These are phyloP conservation scores for Arrhamphus sclerolepis DNA, from an alignment of 2,797 vertebrate genomes.

Conservation along the genomic window DNA sequence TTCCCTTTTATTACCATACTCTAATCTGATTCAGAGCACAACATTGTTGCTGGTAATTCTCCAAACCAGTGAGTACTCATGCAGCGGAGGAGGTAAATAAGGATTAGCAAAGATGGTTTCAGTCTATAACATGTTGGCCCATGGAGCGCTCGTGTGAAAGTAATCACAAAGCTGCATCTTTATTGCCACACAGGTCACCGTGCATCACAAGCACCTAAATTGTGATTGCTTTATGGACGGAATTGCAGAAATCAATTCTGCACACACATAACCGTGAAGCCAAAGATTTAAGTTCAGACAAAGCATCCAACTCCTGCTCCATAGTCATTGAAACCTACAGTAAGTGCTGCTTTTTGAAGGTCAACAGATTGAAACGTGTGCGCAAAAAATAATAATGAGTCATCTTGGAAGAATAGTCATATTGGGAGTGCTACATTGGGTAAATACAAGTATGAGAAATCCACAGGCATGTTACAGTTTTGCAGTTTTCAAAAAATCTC, in stretches of 20 bases:
- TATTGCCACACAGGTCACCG: slow-evolving; percentile 79
- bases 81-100: slow-evolving; percentile 34
- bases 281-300: slow-evolving; percentile 66
- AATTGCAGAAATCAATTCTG: slow-evolving; percentile 72
- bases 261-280: slow-evolving; percentile 72
- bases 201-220: slow-evolving; percentile 76
- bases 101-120: slow-evolving; percentile 65
- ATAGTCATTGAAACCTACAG: slow-evolving; percentile 45
- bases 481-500: slow-evolving; percentile 32
- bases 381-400: slow-evolving; percentile 41
- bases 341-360: slow-evolving; percentile 68
- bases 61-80: slow-evolving; percentile 27
- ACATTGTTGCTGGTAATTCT: slow-evolving; percentile 31
- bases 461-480: slow-evolving; percentile 64
- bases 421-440: slow-evolving; percentile 77
- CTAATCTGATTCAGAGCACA: slow-evolving; percentile 24
- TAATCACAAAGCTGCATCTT: slow-evolving; percentile 74
- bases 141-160: slow-evolving; percentile 63
- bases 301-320: slow-evolving; percentile 45
- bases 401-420: slow-evolving; percentile 59
- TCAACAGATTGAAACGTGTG: slow-evolving; percentile 54
- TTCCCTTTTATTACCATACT: slow-evolving; percentile 29
- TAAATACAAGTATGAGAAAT: slow-evolving; percentile 61
- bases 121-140: slow-evolving; percentile 50
- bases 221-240: slow-evolving; percentile 81